Evolutionary conservation across 2,113 vertebrate genomes (phyloP).

Genomic region (Cheirogaleus medius): DNA sequence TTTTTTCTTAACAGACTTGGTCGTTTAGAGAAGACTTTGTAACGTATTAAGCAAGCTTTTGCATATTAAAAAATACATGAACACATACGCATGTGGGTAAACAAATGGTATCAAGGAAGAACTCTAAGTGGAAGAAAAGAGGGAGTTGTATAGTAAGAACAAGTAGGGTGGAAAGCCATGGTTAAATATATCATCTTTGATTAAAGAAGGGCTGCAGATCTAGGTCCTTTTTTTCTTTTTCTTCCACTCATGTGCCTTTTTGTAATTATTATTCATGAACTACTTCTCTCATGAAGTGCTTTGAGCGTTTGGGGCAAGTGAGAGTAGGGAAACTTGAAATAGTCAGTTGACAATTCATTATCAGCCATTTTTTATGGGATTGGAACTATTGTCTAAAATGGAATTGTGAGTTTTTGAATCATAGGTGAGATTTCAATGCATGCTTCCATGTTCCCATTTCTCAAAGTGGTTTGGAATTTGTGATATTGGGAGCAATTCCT

Average conservation of each 20-base stretch:
- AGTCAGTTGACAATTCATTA: background rate
- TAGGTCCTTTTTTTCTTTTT: background rate
- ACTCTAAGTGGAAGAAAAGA: background rate
- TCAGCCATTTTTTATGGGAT: background rate
- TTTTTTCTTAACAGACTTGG: background rate
- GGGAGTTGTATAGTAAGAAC: background rate
- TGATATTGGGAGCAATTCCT: background rate
- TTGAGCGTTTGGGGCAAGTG: background rate
- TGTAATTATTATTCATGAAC: background rate
- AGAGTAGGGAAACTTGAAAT: background rate
- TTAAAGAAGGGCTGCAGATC: background rate
- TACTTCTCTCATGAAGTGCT: background rate
- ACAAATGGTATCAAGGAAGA: background rate
- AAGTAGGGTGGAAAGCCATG: background rate
- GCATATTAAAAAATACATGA: background rate
- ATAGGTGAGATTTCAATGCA: background rate
- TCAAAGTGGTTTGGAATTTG: slow-evolving; percentile 15
- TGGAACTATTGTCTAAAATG: background rate
- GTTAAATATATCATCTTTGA: background rate
- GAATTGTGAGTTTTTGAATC: background rate
- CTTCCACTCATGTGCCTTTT: background rate
- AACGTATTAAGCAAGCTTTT: background rate
- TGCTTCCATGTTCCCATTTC: background rate
- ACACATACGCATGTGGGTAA: background rate
- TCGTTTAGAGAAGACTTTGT: slow-evolving; percentile 1